Evolutionary conservation across 2,113 vertebrate genomes (phyloP).

Genomic region (Erinaceus europaeus): DNA sequence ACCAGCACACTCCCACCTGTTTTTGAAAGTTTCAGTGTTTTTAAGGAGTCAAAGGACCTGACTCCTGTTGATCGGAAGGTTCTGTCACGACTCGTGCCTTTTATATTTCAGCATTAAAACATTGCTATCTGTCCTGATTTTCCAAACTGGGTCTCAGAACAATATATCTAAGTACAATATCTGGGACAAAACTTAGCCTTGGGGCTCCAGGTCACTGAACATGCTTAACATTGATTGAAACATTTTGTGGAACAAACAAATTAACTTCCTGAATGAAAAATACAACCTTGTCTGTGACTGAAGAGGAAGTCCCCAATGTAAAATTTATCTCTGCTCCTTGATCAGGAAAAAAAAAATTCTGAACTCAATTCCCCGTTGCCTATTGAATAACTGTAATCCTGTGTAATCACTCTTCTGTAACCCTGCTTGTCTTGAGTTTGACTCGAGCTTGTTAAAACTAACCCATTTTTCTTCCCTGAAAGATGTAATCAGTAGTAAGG

Average conservation of each 20-base stretch:
- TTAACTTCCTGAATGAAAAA: slow-evolving; percentile 73
- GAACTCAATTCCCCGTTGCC: slow-evolving; percentile 67
- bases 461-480: slow-evolving; percentile 75
- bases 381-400: slow-evolving; percentile 71
- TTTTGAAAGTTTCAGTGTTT: too few species aligned
- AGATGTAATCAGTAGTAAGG: slow-evolving; percentile 74
- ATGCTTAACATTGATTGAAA: slow-evolving; percentile 67
- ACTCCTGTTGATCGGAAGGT: not conserved
- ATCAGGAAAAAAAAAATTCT: slow-evolving; percentile 53
- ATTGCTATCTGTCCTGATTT: slow-evolving; percentile 2
- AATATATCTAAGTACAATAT: slow-evolving; percentile 48
- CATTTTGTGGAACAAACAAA: slow-evolving; percentile 71
- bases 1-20: too few species aligned
- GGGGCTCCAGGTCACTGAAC: slow-evolving; percentile 39
- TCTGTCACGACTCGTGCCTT: not conserved
- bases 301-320: slow-evolving; percentile 67
- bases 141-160: slow-evolving; percentile 27
- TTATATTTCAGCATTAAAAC: not conserved
- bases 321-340: slow-evolving; percentile 74
- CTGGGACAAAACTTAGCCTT: slow-evolving; percentile 39
- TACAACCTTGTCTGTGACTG: slow-evolving; percentile 46
- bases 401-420: slow-evolving; percentile 63
- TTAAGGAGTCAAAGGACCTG: too few species aligned
- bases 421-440: slow-evolving; percentile 54
- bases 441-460: slow-evolving; percentile 68